Evolutionary conservation across 2,888 invertebrate species (phyloP).

Genomic region (Nephrotoma guestfalica): DNA sequence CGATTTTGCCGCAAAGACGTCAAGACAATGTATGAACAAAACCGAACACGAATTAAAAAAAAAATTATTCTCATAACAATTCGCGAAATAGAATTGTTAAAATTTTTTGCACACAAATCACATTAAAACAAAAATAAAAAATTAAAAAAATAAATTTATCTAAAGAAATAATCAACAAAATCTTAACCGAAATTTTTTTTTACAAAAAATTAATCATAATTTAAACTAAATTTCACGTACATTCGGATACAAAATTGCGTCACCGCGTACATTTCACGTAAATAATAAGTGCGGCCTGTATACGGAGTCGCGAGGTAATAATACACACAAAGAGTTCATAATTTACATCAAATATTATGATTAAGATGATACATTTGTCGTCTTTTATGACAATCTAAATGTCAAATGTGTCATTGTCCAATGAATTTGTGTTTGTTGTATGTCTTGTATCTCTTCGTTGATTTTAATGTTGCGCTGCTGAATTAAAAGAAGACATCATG

Average conservation of each 20-base stretch:
- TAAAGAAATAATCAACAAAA: not conserved
- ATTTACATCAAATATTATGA: not conserved
- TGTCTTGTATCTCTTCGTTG: not conserved
- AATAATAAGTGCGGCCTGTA: not conserved
- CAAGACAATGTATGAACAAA: not conserved
- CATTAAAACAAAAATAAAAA: not conserved
- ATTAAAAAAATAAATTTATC: not conserved
- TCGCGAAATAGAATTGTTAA: not conserved
- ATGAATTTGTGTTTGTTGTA: not conserved
- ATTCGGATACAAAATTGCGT: not conserved
- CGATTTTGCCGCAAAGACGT: not conserved
- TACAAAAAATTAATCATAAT: not conserved
- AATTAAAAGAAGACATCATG: not conserved
- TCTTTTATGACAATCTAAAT: not conserved
- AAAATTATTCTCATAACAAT: not conserved
- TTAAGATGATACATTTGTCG: not conserved
- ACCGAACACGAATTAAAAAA: not conserved
- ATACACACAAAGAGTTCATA: not conserved
- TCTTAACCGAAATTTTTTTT: not conserved
- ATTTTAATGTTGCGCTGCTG: not conserved
- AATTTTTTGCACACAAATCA: not conserved
- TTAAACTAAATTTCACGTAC: not conserved
- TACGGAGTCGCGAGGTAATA: not conserved
- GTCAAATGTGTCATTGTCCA: not conserved
- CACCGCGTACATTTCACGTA: not conserved